Conservation (phyloP, 2,888 invertebrate species). For the Erebia ligea region DNA sequence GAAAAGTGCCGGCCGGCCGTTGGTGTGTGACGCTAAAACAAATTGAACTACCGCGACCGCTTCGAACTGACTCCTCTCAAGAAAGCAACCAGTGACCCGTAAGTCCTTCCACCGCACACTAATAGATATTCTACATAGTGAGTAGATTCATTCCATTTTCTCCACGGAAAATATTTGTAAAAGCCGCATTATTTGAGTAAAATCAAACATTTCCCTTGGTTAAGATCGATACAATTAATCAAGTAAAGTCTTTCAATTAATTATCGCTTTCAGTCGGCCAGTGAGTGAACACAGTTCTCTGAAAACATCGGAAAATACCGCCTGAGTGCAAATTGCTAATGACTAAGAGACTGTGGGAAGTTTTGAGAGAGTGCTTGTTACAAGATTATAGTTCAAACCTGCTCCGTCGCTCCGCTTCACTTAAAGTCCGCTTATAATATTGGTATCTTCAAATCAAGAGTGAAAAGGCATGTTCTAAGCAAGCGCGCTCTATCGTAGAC, state of each 20-base stretch:
- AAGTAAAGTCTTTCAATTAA: background rate
- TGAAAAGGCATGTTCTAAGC: too few species aligned
- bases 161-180: background rate
- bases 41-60: too few species aligned
- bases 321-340: background rate
- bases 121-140: background rate
- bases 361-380: background rate
- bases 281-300: background rate
- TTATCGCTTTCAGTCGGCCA: constrained; percentile 1
- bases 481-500: too few species aligned
- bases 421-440: too few species aligned
- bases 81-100: too few species aligned
- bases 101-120: too few species aligned
- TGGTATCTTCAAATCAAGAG: too few species aligned
- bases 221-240: background rate
- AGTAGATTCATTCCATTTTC: background rate
- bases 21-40: too few species aligned
- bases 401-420: too few species aligned
- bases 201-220: background rate
- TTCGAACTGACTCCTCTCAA: too few species aligned
- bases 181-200: background rate
- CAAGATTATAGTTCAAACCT: background rate
- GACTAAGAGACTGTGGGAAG: background rate
- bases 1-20: too few species aligned
- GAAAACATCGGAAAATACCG: background rate